phyloP scores from a whole-genome alignment of 2,113 vertebrate species.

The Gopherus flavomarginatus region DNA sequence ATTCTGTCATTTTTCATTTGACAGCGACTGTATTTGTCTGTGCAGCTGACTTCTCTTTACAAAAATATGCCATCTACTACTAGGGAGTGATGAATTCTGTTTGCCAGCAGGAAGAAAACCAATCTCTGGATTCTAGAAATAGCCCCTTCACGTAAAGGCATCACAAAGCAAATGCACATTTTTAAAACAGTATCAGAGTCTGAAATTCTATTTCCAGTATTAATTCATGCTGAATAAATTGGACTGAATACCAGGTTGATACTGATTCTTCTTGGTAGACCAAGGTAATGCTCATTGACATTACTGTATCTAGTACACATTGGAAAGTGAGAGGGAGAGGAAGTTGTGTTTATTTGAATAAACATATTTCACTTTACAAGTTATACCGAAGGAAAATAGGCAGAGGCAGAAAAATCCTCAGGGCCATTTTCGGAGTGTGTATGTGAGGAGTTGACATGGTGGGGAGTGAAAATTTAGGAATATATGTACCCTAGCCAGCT shows the following conservation, averaged over 20 bases:
- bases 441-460: not conserved
- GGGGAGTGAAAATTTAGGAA: not conserved
- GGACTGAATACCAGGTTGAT: constrained; percentile 31
- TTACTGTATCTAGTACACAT: not conserved
- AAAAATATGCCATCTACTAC: constrained; percentile 21
- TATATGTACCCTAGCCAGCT: not conserved
- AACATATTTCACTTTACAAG: not conserved
- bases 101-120: constrained; percentile 59
- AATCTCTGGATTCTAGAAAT: constrained; percentile 54
- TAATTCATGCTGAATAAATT: constrained; percentile 54
- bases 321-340: not conserved
- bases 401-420: not conserved
- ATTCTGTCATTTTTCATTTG: constrained; percentile 39
- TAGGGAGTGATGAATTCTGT: constrained; percentile 31
- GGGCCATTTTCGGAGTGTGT: not conserved
- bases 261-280: constrained; percentile 15
- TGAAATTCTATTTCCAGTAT: constrained; percentile 58
- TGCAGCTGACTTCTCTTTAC: constrained; percentile 17
- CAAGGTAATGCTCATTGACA: not conserved
- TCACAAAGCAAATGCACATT: constrained; percentile 7
- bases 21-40: not conserved
- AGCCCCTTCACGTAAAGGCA: constrained; percentile 64
- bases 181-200: constrained; percentile 19
- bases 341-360: not conserved
- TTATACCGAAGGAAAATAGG: not conserved